These are phyloP conservation scores for Orthonyx spaldingii DNA, from an alignment of 2,113 vertebrate genomes.

Conservation along the genomic window DNA sequence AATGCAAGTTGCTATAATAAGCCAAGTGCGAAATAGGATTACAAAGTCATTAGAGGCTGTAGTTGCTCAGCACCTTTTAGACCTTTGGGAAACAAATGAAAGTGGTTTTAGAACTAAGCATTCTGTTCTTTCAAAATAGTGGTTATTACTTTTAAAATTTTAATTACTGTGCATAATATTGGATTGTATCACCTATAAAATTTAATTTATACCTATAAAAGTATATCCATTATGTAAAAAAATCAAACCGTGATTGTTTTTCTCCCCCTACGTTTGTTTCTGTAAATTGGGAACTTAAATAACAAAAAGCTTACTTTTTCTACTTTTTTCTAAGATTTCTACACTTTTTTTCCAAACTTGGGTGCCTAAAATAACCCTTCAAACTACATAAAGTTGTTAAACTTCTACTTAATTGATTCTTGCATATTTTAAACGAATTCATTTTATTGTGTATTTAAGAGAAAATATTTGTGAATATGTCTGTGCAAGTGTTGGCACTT, in stretches of 20 bases:
- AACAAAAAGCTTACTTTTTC: background rate
- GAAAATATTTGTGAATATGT: background rate
- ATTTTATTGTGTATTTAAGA: background rate
- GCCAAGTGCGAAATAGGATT: slow-evolving; percentile 24
- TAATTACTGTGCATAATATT: background rate
- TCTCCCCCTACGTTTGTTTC: rapidly evolving
- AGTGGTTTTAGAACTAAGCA: background rate
- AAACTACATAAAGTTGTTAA: background rate
- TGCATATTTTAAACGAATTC: background rate
- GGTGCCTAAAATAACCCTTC: background rate
- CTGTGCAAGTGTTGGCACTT: background rate
- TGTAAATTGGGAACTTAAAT: background rate
- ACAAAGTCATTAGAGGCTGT: background rate
- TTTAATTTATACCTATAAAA: background rate
- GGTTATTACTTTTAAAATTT: background rate
- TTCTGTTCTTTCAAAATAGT: background rate
- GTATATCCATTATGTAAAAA: background rate
- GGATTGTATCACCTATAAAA: background rate
- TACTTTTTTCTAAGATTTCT: background rate
- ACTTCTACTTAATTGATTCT: background rate
- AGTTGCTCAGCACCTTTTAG: slow-evolving; percentile 5
- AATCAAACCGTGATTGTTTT: background rate
- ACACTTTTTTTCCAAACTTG: background rate
- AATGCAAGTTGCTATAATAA: slow-evolving; percentile 9
- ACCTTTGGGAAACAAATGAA: background rate